Base-by-base conservation (phyloP, 2,797 vertebrate genomes). In the Gymnoscopelus microlampas region DNA sequence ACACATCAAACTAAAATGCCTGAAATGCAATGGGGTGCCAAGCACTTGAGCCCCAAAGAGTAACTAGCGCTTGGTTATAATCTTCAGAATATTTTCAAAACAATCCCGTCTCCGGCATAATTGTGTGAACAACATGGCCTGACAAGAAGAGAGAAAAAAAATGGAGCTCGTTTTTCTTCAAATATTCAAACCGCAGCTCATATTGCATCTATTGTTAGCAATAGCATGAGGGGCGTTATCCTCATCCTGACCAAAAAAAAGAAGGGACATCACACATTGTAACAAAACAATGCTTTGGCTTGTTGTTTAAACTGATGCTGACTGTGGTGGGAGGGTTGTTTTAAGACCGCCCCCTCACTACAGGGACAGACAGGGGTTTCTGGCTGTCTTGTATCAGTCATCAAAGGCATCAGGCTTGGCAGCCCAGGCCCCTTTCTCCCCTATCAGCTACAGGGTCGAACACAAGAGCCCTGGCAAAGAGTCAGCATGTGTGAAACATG, bases 311-410 rank as follows among this genome's bases (percentile, higher is more conserved):
- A 83, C 56, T 75, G 82, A 88, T 60, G 80, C 81, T 85, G 82
- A 83, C 79, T 78, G 80, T 61, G 73, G 39, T 73, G 70, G 76
- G 61, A 39, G 39, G 75, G 90, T 89, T 92, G 89, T 89, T 92
- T 89, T 82, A 90, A 90, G 71, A 75, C 75, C 81, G 71, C 87
- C 91, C 88, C 39, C 89, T 85, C 86, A 87, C 68, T 83, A 19
- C 47, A 71, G 74, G 83, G 81, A 87, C 79, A 82, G 69, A 84
- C 54, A 81, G 65, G 72, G 80, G 69, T 68, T 71, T 88, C 57
- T 73, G 73, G 73, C 90, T 91, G 89, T 63, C 81, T 83, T 83
- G 70, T 73, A n/a, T 91, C 89, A 90, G 62, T 89, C 91, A 88
- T 86, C 89, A 88, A 83, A 87, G 82, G 70, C 78, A 87, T 79